Base-by-base conservation (phyloP, 2,888 invertebrate species). In the Watsonalla binaria region DNA sequence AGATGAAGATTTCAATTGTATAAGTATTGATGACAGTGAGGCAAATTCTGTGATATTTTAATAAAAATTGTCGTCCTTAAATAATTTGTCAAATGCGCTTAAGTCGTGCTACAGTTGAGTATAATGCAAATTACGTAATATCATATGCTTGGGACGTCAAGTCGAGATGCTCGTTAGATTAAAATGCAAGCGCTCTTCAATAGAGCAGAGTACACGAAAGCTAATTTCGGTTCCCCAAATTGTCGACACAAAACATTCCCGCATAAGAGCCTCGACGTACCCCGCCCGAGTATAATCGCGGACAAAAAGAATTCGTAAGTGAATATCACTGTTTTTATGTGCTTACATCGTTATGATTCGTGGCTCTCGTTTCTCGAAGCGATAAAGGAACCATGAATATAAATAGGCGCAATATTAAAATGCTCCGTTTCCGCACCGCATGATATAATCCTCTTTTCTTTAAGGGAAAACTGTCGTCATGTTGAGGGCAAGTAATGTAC, bases 401-500 rank as follows among this genome's bases (percentile, higher is more conserved):
- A 89, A 89, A 89, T 86, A 86, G 80, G 74, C 67, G 78, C 77
- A 83, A 88, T 90, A 89, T 86, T 86, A 90, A 86, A 86, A 84
- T 78, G 80, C 71, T 80, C 72, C 78, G 74, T 75, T 80, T 78
- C 76, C 74, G 66, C 69, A 74, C 74, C 78, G 84, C 74, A 70
- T 67, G 76, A 78, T 76, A 86, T 89, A 88, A 88, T 88, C 88
- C 84, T 80, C 82, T 86, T 86, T 86, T 83, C 81, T 84, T 85
- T 74, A 72, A 78, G 76, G 74, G 74, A 73, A 77, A 80, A 82
- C 80, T 87, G 89, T 88, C 88, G 80, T 75, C 76, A 73, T 76
- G 78, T 76, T 76, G 78, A 66, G 77, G 79, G 59, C 84, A 78
- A 88, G 84, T 90, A 88, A 90, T 89, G 83, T 82, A 75, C 70